These are phyloP conservation scores for Conomelus anceps DNA, from an alignment of 2,888 invertebrate species.

Conservation along the genomic window DNA sequence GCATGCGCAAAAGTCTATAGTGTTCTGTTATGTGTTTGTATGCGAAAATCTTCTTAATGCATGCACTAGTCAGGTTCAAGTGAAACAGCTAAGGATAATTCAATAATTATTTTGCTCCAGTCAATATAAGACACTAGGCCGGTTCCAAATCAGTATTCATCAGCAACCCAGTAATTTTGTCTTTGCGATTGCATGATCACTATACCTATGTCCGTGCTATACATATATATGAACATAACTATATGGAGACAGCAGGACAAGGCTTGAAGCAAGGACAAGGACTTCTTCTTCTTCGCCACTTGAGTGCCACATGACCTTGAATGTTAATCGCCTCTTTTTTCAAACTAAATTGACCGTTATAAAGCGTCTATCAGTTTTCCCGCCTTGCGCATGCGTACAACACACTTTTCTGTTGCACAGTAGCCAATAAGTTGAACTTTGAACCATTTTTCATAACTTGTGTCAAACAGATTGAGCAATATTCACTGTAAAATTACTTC, in stretches of 20 bases:
- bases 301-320: background rate
- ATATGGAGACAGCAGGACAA: background rate
- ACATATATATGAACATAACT: background rate
- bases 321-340: background rate
- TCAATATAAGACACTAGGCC: background rate
- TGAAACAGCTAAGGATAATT: too few relatives aligned
- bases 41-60: too few relatives aligned
- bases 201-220: background rate
- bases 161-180: background rate
- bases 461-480: too few relatives aligned
- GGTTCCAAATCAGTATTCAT: background rate
- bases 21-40: too few relatives aligned
- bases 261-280: background rate
- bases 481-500: too few relatives aligned
- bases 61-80: too few relatives aligned
- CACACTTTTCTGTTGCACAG: too few relatives aligned
- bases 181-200: background rate
- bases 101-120: too few relatives aligned
- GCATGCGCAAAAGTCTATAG: too few relatives aligned
- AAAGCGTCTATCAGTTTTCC: background rate
- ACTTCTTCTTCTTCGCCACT: background rate
- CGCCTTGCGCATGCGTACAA: background rate
- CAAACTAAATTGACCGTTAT: background rate
- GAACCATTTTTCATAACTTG: background rate
- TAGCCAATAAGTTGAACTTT: background rate